A percentile compares a stretch with the other conserved stretches of the same genome.
Evolutionary conservation across 2,888 invertebrate genomes (phyloP).

Genomic region (Andricus curvator): DNA sequence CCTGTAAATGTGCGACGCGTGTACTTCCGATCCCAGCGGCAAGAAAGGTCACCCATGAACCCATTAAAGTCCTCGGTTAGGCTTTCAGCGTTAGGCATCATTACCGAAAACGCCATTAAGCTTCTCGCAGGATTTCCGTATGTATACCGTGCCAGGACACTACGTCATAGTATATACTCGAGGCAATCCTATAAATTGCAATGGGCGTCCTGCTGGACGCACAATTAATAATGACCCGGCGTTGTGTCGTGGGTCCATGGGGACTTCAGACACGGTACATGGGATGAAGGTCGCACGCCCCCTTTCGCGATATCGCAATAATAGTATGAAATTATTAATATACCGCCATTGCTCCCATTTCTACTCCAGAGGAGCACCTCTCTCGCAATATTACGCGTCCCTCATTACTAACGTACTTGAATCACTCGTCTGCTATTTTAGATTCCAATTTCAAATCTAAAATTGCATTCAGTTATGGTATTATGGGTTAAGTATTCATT

Average conservation of each 20-base stretch:
- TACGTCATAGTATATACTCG: conserved; percentile 32
- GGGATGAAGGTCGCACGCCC: conserved; percentile 50
- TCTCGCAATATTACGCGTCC: conserved; percentile 17
- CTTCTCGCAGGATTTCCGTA: conserved; percentile 35
- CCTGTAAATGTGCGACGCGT: conserved; percentile 33
- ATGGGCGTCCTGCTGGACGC: conserved; percentile 53
- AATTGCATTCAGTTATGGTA: too few relatives aligned
- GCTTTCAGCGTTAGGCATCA: conserved; percentile 33
- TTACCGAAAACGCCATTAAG: conserved; percentile 39
- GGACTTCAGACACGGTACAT: conserved; percentile 36
- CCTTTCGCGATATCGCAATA: conserved; percentile 57
- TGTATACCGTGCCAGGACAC: neutral
- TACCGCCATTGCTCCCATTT: conserved; percentile 50
- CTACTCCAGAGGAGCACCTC: conserved; percentile 52
- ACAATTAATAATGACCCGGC: conserved; percentile 42
- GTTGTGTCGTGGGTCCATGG: conserved; percentile 24
- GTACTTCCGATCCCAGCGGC: conserved; percentile 39
- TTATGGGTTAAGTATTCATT: too few relatives aligned
- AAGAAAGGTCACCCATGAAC: conserved; percentile 41
- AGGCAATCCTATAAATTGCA: conserved; percentile 55
- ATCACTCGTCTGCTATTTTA: neutral
- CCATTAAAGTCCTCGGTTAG: conserved; percentile 37
- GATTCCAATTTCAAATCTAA: neutral
- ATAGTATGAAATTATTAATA: conserved; percentile 60
- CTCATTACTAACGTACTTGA: neutral